These are phyloP conservation scores for Lordiphosa fenestrarum DNA, from an alignment of 2,888 invertebrate species.

Conservation along the genomic window DNA sequence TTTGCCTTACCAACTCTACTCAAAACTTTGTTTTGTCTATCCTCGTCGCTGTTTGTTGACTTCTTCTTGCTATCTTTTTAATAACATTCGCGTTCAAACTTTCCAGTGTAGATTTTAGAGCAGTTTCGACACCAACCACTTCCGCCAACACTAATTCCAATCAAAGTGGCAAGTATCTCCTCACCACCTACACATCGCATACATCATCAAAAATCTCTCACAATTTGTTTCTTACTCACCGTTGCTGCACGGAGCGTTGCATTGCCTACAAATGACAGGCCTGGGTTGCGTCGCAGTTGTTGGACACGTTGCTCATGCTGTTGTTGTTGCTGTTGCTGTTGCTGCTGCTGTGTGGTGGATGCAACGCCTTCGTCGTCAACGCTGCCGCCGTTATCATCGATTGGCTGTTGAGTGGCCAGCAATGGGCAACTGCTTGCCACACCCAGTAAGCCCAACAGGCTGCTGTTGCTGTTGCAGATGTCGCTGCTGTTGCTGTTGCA, in stretches of 20 bases:
- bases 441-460: conserved; percentile 36
- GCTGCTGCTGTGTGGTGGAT: conserved; percentile 26
- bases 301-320: conserved; percentile 41
- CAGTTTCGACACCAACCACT: too few relatives aligned
- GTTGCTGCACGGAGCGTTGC: conserved; percentile 80
- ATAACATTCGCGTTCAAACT: too few relatives aligned
- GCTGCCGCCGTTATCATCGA: conserved; percentile 31
- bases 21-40: too few relatives aligned
- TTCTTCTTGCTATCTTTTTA: too few relatives aligned
- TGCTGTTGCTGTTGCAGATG: conserved; percentile 22
- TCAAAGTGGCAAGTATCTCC: too few relatives aligned
- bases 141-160: too few relatives aligned
- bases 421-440: conserved; percentile 45
- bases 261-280: conserved; percentile 80
- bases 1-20: too few relatives aligned
- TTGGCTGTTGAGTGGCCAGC: conserved; percentile 42
- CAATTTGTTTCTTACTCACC: conserved; percentile 69
- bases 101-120: too few relatives aligned
- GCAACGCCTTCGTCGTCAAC: conserved; percentile 29
- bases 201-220: neutral
- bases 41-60: too few relatives aligned
- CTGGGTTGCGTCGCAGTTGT: conserved; percentile 62
- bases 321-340: conserved; percentile 34
- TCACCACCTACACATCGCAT: too few relatives aligned
- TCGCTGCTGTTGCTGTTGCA: conserved; percentile 24